Conservation (phyloP, 2,113 vertebrate species). For the Cynoglossus semilaevis region DNA sequence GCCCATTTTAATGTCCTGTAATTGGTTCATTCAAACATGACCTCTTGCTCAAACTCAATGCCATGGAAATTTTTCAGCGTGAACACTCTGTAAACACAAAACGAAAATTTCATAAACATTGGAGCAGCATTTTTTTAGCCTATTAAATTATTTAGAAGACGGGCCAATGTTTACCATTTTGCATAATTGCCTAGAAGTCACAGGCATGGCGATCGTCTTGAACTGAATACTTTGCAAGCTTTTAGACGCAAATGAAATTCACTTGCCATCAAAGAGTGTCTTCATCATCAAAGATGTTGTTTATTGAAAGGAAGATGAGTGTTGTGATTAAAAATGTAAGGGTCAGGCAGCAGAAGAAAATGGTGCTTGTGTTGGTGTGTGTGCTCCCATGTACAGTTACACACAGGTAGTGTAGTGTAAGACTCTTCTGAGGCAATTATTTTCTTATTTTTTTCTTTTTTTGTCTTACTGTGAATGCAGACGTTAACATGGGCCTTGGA, state of each 20-base stretch:
- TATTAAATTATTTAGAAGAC: constrained; percentile 65
- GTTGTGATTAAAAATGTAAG: constrained; percentile 68
- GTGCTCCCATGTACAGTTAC: constrained; percentile 7
- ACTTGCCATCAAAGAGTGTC: constrained; percentile 66
- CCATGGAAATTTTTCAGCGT: constrained; percentile 54
- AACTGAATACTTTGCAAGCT: constrained; percentile 63
- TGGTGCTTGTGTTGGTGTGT: constrained; percentile 23
- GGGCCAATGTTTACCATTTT: constrained; percentile 69
- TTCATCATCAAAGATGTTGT: constrained; percentile 67
- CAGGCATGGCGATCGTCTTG: constrained; percentile 55
- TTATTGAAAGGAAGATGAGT: constrained; percentile 67
- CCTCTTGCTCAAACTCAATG: constrained; percentile 38
- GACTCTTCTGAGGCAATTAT: constrained; percentile 15
- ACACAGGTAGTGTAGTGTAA: not conserved
- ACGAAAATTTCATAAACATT: constrained; percentile 57
- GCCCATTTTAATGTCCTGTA: constrained; percentile 35
- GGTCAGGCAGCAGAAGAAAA: constrained; percentile 47
- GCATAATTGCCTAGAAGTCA: constrained; percentile 69
- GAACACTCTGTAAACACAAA: constrained; percentile 60
- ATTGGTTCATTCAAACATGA: constrained; percentile 44
- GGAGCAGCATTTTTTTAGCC: constrained; percentile 53
- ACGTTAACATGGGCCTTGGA: constrained; percentile 49
- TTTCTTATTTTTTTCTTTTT: not conserved
- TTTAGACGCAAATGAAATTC: constrained; percentile 68
- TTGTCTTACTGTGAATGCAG: constrained; percentile 14